Evolutionary conservation across 2,113 vertebrate species (phyloP).

Genomic region (Hippocampus mohnikei): DNA sequence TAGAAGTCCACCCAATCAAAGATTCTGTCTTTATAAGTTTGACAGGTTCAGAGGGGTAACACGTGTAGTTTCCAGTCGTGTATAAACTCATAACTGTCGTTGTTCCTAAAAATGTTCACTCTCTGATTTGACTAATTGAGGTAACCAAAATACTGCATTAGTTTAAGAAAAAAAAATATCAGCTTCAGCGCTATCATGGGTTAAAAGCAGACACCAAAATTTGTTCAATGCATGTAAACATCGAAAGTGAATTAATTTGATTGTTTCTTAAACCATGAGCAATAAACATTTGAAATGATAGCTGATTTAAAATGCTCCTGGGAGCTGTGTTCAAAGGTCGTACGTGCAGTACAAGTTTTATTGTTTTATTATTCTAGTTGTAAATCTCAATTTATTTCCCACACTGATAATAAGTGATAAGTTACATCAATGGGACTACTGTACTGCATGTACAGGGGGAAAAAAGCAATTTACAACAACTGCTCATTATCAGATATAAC

Average conservation of each 20-base stretch:
- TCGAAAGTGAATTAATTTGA: not conserved
- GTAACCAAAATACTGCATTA: not conserved
- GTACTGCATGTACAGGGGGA: not conserved
- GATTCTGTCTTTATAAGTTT: not conserved
- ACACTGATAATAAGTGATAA: not conserved
- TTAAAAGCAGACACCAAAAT: not conserved
- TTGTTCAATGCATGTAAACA: not conserved
- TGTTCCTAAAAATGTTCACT: not conserved
- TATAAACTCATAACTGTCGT: not conserved
- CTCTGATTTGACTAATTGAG: not conserved
- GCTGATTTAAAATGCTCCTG: not conserved
- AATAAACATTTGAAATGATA: not conserved
- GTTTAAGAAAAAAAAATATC: not conserved
- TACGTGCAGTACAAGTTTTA: not conserved
- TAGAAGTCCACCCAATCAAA: too few relatives aligned
- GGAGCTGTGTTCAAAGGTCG: not conserved
- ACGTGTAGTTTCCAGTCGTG: not conserved
- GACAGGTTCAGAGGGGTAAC: not conserved
- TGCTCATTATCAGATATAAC: not conserved
- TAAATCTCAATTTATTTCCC: not conserved
- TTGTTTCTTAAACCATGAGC: not conserved
- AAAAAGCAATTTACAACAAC: not conserved
- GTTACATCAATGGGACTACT: not conserved
- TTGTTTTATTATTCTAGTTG: not conserved
- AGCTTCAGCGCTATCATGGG: not conserved